Evolutionary conservation across 30 jellyfish, hydroid and myxozoan species (phyloP), one percentile per base, ranked within the genome.

Genomic region (Mastigias papua): DNA sequence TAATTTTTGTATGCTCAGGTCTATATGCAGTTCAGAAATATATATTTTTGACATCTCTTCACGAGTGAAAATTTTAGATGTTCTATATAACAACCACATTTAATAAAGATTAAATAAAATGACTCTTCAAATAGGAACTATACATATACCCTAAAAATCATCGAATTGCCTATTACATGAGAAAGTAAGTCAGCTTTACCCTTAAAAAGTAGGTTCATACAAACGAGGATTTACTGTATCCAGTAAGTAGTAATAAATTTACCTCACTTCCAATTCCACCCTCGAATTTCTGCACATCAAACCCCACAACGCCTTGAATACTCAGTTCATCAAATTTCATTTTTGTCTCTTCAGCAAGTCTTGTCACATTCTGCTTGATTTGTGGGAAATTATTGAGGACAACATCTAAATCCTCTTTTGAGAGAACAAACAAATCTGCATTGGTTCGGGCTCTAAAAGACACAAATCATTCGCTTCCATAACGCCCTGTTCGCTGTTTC

Each of bases 371-470:
- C 48, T 60, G 54, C 48, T 73, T 80, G 42, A 92, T 77, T 37
- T 85, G 90, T 26, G 98, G 98, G 50, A 74, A 92, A 62, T 81
- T 76, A 48, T 95, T 74, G 87, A 92, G 72, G 34, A 85, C 83
- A 1, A 34, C 84, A 33, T 92, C 98, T 11, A 92, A 68, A 61
- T 92, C 97, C 64, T 80, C 51, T 48, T 92, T 92, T 48, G 70
- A 84, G 26, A 92, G 74, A 23, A 92, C 89, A 64, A 92, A 80
- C 81, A 86, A 73, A 57, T 92, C 97, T 0, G 57, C 68, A 78
- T 92, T 92, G 28, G 97, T 92, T 63, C 48, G 97, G 16, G 98
- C 82, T 66, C 97, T 91, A 70, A 42, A 76, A 86, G 9, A 68
- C 30, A 42, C 17, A 54, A 78, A 54, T 60, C 13, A 42, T 15